Conservation (phyloP, 2,797 vertebrate genomes). For the Acropternis orthonyx region DNA sequence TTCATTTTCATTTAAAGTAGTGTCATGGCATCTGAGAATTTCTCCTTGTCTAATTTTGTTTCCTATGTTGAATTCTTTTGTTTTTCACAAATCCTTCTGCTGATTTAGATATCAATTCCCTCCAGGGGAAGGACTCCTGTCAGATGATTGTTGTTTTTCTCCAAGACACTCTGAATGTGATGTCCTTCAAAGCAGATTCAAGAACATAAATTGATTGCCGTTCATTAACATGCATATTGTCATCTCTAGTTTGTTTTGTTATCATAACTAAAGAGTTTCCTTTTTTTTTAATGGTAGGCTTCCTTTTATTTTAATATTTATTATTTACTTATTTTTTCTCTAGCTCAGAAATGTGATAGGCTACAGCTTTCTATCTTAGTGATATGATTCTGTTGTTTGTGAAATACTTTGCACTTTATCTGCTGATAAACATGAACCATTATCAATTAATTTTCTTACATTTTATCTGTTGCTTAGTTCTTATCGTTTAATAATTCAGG, state of each 20-base stretch:
- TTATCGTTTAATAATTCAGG: neutral
- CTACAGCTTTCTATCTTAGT: neutral
- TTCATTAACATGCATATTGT: neutral
- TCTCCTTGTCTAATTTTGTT: slow-evolving; percentile 7
- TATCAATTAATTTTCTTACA: neutral
- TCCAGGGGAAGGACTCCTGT: neutral
- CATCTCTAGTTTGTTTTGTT: neutral
- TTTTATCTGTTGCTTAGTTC: neutral
- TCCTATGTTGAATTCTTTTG: neutral
- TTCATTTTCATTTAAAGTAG: neutral
- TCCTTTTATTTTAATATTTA: slow-evolving; percentile 18
- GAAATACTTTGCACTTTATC: neutral
- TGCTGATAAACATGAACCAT: neutral
- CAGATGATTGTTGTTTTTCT: slow-evolving; percentile 21
- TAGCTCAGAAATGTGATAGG: neutral
- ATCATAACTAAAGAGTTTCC: neutral
- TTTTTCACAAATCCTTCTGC: slow-evolving; percentile 23
- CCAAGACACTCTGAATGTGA: neutral
- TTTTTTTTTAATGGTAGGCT: neutral
- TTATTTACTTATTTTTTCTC: neutral
- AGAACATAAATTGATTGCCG: neutral
- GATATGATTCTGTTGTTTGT: neutral
- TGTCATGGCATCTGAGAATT: neutral
- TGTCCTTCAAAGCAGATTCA: slow-evolving; percentile 42
- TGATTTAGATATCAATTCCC: slow-evolving; percentile 39